Base-by-base conservation (phyloP, 2,888 invertebrate species). In the Holacanthella duospinosa region DNA sequence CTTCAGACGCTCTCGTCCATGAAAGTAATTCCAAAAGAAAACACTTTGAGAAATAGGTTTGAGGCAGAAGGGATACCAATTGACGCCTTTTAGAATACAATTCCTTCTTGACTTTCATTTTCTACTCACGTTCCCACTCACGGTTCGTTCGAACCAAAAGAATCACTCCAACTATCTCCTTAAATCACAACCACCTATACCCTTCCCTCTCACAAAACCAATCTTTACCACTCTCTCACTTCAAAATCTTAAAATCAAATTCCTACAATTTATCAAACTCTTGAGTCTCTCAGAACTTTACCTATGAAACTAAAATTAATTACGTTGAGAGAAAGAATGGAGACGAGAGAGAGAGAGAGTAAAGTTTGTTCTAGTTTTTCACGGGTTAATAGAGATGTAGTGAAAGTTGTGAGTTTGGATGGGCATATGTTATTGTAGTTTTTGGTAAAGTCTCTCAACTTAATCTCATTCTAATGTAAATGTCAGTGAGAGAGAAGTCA, bases 1-100 rank as follows among this genome's bases (percentile, higher is more conserved):
- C 55, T 27, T 27, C 4, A 48, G 48, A 21, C 44, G 55, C 29
- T 56, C 56, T 55, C 53, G 53, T 25, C 9, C 43, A 19, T 58
- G 24, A 16, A 43, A 58, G 21, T 58, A 24, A n/a, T 48, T 21
- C 19, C 4, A 48, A 4, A 4, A 9, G 4, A 21, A 48, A 48
- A 48, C 48, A 48, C 12, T 48, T 36, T 36, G 36, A 36, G 16
- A 36, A 36, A 36, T 36, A 16, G 6, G 9, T 36, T 36, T 16
- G 9, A 36, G 36, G 6, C 36, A 36, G 36, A 36, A 16, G 16
- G 36, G 36, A 36, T 36, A 36, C 12, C 55, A 55, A 55, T 55
- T 55, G 55, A 55, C 55, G 55, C 55, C 55, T 27, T 19, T 55
- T 53, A 6, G 4, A 21, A 53, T 21, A 21, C 53, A 6, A n/a